Conservation (phyloP, 2,797 vertebrate genomes). For the Luscinia megarhynchos region DNA sequence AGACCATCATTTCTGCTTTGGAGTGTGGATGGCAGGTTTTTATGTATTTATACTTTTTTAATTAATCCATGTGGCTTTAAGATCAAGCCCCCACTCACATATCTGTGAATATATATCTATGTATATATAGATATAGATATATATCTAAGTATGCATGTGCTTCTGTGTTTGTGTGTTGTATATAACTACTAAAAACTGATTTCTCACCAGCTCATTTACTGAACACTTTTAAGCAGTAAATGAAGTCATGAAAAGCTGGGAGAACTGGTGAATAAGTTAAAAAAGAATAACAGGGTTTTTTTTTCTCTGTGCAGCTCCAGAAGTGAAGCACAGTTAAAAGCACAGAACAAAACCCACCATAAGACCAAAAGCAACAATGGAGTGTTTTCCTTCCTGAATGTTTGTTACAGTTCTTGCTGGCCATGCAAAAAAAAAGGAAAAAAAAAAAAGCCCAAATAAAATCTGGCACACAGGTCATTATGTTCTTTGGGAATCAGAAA, state of each 20-base stretch:
- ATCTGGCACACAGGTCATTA: slow-evolving; percentile 57
- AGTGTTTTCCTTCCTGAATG: slow-evolving; percentile 57
- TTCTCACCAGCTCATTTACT: neutral
- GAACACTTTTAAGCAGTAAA: neutral
- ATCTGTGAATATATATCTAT: neutral
- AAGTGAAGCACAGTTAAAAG: slow-evolving; percentile 3
- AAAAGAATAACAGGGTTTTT: neutral
- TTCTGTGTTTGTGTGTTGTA: neutral
- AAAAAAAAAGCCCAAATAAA: neutral
- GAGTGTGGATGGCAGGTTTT: neutral
- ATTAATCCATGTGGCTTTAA: neutral
- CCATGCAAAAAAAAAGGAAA: neutral
- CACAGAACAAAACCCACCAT: slow-evolving; percentile 26
- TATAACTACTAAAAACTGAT: neutral
- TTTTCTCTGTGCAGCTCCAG: neutral
- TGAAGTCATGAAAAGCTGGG: neutral
- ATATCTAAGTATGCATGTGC: neutral
- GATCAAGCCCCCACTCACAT: neutral
- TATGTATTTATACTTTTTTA: neutral
- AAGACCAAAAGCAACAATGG: slow-evolving; percentile 50
- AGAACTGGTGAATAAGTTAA: neutral
- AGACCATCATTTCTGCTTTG: neutral
- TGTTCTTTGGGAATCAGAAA: slow-evolving; percentile 65
- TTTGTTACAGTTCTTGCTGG: slow-evolving; percentile 56
- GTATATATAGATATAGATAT: no score